Base-by-base conservation (phyloP, 2,888 invertebrate genomes). In the Macropis europaea region DNA sequence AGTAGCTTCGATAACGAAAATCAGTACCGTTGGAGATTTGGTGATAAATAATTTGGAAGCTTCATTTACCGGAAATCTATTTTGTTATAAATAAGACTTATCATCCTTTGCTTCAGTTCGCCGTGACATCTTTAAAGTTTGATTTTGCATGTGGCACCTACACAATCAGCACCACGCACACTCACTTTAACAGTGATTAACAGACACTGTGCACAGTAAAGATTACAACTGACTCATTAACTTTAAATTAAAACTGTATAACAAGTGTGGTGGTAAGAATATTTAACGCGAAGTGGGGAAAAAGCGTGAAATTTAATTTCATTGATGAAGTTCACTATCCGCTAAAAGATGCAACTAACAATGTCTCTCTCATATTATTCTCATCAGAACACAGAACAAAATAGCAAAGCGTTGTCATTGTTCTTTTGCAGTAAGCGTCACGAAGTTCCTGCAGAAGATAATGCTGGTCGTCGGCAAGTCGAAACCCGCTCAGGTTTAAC, bases 391-490 rank as follows among this genome's bases (percentile, higher is more conserved):
- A 6, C n/a, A 6, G 28, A 26, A 3, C 7, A n/a, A 11, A 1
- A 17, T 4, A 19, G 9, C 64, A 2, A 63, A 17, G 15, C 2
- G 0, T 0, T 30, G 3, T 2, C 6, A 48, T 30, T 56, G n/a
- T 38, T 36, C 24, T n/a, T 53, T 92, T 91, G 11, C 92, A 94
- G 94, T 92, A 91, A 92, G 87, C 82, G 85, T 91, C 70, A 95
- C 95, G 24, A 91, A 91, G 83, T 91, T 92, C 84, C 90, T 95
- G 77, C 95, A 95, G 90, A 95, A 94, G 89, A 86, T 94, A 83
- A 91, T 95, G 86, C 91, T 95, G 90, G 95, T 95, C 76, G 93
- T 95, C 81, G 94, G 95, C 78, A 94, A 95, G 87, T 90, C 93
- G 82, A 94, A 94, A 91, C 92, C 94, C 86, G 93, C 93, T 87